phyloP scores from a whole-genome alignment of 2,888 invertebrate species.

The Lasioglossum marginatum region DNA sequence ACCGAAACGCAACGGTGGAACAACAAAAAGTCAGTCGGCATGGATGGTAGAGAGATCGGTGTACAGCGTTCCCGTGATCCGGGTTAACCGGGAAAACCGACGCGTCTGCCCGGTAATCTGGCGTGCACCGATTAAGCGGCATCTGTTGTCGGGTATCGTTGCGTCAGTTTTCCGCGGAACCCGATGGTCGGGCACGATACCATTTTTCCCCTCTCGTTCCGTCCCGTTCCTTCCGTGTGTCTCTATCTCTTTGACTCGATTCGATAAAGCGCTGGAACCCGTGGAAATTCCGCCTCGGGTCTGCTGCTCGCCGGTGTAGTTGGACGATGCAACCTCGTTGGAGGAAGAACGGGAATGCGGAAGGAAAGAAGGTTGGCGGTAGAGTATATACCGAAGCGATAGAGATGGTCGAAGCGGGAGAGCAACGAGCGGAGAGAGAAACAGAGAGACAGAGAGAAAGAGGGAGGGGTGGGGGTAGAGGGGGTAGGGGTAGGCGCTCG shows the following conservation, averaged over 20 bases:
- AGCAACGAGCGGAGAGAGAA: background rate
- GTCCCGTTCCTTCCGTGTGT: conserved; percentile 19
- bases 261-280: conserved; percentile 66
- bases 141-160: conserved; percentile 55
- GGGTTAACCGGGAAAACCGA: conserved; percentile 53
- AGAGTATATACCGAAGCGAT: conserved; percentile 11
- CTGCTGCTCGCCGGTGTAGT: conserved; percentile 42
- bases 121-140: conserved; percentile 52
- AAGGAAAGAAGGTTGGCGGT: background rate
- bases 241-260: conserved; percentile 63
- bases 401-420: conserved; percentile 10
- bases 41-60: background rate
- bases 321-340: conserved; percentile 51
- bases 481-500: conserved; percentile 75
- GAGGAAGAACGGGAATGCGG: conserved; percentile 24
- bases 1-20: background rate
- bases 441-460: background rate
- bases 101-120: conserved; percentile 50
- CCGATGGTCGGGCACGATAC: conserved; percentile 63
- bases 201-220: conserved; percentile 50
- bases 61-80: conserved; percentile 32
- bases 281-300: conserved; percentile 57
- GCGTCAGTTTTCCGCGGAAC: conserved; percentile 30
- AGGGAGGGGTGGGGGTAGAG: conserved; percentile 12
- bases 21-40: background rate